Base-by-base conservation (phyloP, 2,888 invertebrate genomes). In the Pheosia gnoma region DNA sequence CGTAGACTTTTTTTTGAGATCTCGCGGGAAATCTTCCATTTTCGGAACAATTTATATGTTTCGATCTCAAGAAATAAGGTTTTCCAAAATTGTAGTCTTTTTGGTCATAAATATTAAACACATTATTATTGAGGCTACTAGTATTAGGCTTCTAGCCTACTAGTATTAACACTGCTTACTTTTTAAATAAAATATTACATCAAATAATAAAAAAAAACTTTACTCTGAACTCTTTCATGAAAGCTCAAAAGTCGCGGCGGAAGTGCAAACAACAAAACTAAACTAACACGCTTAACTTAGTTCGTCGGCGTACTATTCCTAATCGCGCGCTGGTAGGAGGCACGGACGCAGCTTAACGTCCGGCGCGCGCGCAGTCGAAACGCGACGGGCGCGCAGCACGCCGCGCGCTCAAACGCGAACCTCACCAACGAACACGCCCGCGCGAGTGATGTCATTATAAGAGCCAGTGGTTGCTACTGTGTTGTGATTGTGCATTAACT, bases 391-490 rank as follows among this genome's bases (percentile, higher is more conserved):
- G 90, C 87, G 87, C 82, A 82, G 83, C 80, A 80, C 82, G 85
- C 82, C 87, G 83, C 81, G 84, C 86, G 86, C 83, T 83, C 72
- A 82, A 78, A 68, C 77, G 76, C 71, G 66, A 69, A 71, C 68
- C 61, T 59, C 52, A 57, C 67, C 67, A 72, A 56, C 70, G 70
- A 75, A 77, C 75, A 72, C 78, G 77, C 81, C 79, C 84, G 81
- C 82, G 84, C 82, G 76, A 85, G 92, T 90, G 89, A 90, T 91
- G 90, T 85, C 87, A 85, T 78, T 81, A 67, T 78, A 84, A 80
- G 80, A 71, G 72, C 82, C 79, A 82, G 87, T 87, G 86, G 78
- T 25, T 25, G 25, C 79, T 78, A 75, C 78, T 74, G 83, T 82
- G 83, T 80, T 80, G 86, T 87, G 86, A 75, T 79, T 80, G 84